Evolutionary conservation across 2,113 vertebrate genomes (phyloP), one percentile per base, ranked within the genome.

Genomic region (Podiceps cristatus): DNA sequence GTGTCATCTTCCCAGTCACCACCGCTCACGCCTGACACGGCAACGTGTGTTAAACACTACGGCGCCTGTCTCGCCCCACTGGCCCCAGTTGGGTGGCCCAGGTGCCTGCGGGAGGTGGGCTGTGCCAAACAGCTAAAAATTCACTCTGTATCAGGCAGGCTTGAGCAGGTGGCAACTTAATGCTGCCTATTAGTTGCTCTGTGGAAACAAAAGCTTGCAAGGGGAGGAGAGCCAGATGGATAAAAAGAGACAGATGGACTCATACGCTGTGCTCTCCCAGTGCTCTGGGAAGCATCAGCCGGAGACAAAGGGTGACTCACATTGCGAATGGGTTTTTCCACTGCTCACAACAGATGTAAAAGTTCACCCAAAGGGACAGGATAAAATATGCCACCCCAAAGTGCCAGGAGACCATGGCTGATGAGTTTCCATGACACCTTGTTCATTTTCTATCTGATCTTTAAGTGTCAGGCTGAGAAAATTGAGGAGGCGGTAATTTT

Each of bases 131-230:
- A 87, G 86, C 69, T 82, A 64, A 78, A 94, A 89, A 82, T 45
- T 77, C 73, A 75, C 31, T 81, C 74, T 69, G 22, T 22, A 24
- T 7, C 0, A 0, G 84, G 78, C 59, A 90, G 84, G 71, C 62
- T 85, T 33, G 86, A 97, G 91, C 97, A 96, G 95, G 93, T 96
- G 94, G 89, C 59, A 90, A 69, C 25, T 87, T 96, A 94, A 96
- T 78, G 50, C 91, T 91, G 67, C 31, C 90, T 81, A 64, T 95
- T 95, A 95, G 80, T 50, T 88, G 86, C 45, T 73, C 45, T 11
- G 45, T 88, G 67, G 91, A 95, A 95, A 97, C 81, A 96, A 87
- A 97, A 96, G 89, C 91, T 95, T 77, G 40, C 40, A 53, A 89
- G 45, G 55, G 47, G 50, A 91, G 75, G 49, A 75, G 81, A 76